Evolutionary conservation across 1,140 invertebrate species (phyloP).

Genomic region (Ctenoplectra terminalis): DNA sequence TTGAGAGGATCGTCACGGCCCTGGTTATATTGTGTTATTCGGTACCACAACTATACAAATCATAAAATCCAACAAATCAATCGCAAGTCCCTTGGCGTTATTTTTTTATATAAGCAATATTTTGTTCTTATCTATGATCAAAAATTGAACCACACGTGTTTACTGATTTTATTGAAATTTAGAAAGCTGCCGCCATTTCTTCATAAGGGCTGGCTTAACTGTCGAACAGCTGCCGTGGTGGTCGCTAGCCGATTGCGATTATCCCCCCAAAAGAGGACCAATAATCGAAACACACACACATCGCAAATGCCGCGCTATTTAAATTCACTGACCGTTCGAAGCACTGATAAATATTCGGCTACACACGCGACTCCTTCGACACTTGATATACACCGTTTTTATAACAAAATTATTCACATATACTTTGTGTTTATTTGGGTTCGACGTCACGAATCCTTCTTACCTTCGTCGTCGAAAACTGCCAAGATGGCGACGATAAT

Average conservation of each 20-base stretch:
- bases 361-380: conserved; percentile 64
- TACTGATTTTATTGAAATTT: conserved; percentile 40
- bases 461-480: conserved; percentile 78
- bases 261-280: conserved; percentile 69
- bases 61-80: conserved; percentile 51
- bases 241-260: conserved; percentile 64
- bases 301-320: conserved; percentile 73
- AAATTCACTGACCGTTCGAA: conserved; percentile 74
- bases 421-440: conserved; percentile 78
- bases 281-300: conserved; percentile 63
- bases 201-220: conserved; percentile 64
- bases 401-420: conserved; percentile 72
- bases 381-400: conserved; percentile 60
- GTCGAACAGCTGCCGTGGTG: conserved; percentile 75
- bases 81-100: conserved; percentile 16
- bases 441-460: conserved; percentile 79
- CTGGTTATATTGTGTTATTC: conserved; percentile 65
- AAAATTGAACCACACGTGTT: not conserved
- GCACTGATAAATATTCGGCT: conserved; percentile 68
- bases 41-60: conserved; percentile 59
- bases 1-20: conserved; percentile 52
- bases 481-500: conserved; percentile 77
- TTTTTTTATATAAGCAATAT: not conserved
- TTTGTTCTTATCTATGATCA: not conserved
- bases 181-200: conserved; percentile 71